phyloP scores from a whole-genome alignment of 2,888 invertebrate species.

The Emmelina monodactyla region DNA sequence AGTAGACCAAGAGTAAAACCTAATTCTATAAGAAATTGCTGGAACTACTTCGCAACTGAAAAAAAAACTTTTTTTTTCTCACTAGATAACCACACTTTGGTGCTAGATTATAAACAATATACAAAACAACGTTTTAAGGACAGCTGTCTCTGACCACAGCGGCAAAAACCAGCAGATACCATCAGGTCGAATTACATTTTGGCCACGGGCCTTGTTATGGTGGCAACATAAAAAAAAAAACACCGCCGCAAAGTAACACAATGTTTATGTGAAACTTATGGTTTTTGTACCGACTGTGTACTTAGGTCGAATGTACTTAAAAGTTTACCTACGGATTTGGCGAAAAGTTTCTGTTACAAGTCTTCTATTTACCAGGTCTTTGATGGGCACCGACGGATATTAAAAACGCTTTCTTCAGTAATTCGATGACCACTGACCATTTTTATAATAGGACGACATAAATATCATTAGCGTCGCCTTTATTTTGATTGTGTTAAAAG shows the following conservation, averaged over 20 bases:
- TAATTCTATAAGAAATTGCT: no score
- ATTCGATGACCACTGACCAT: background rate
- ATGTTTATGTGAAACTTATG: conserved; percentile 38
- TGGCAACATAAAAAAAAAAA: conserved; percentile 35
- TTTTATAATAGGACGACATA: conserved; percentile 13
- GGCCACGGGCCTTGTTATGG: conserved; percentile 36
- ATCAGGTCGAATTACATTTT: conserved; percentile 61
- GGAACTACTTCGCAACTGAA: no score
- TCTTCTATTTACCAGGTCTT: background rate
- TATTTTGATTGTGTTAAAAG: conserved; percentile 1
- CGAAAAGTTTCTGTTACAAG: background rate
- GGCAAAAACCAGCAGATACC: conserved; percentile 57
- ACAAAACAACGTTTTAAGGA: conserved; percentile 38
- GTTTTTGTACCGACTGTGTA: conserved; percentile 29
- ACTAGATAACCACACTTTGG: conserved; percentile 19
- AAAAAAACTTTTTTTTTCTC: background rate
- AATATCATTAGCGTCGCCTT: conserved; percentile 35
- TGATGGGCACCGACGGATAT: conserved; percentile 2
- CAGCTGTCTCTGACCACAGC: conserved; percentile 60
- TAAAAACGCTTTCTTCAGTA: background rate
- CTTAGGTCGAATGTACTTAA: conserved; percentile 29
- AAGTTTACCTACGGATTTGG: conserved; percentile 2
- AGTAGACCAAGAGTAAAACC: no score
- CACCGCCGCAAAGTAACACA: conserved; percentile 39
- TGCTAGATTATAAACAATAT: conserved; percentile 43